Conservation (phyloP, 2,113 vertebrate genomes). For the Platanista minor region DNA sequence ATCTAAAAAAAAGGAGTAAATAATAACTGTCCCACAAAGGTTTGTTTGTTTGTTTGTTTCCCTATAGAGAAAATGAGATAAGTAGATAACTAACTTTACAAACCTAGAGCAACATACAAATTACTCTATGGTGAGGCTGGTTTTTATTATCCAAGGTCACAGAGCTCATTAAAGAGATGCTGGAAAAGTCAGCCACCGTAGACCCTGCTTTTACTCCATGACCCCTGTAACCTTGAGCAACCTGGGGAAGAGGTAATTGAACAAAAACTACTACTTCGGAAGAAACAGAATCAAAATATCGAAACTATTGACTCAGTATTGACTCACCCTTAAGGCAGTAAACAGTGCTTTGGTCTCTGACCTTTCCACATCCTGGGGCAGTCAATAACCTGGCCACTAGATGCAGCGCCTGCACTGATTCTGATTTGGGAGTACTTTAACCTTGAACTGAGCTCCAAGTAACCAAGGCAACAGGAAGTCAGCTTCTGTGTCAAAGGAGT, state of each 20-base stretch:
- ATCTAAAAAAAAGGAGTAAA: not conserved
- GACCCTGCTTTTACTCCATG: conserved; percentile 61
- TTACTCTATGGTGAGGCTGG: conserved; percentile 1
- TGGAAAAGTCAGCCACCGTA: conserved; percentile 39
- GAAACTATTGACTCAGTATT: conserved; percentile 85
- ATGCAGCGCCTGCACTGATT: conserved; percentile 79
- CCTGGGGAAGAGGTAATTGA: conserved; percentile 79
- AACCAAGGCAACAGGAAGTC: conserved; percentile 88
- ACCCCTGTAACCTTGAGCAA: conserved; percentile 80
- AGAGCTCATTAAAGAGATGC: conserved; percentile 61
- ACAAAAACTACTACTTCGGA: conserved; percentile 77
- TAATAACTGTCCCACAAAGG: not conserved
- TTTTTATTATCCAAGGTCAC: conserved; percentile 57
- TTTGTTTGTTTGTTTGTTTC: not conserved
- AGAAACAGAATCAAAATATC: conserved; percentile 84
- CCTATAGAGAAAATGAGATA: not conserved
- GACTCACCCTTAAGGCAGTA: conserved; percentile 81
- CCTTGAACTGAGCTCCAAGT: conserved; percentile 86
- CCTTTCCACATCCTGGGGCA: conserved; percentile 82
- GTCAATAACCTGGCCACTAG: conserved; percentile 83
- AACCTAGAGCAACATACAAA: not conserved
- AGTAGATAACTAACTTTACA: conserved; percentile 13
- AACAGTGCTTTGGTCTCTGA: conserved; percentile 83
- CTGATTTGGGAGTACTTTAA: conserved; percentile 85
- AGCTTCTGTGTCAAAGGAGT: conserved; percentile 76